A percentile compares a stretch with the other conserved stretches of the same genome.
Conservation (phyloP, 2,113 vertebrate species). For the Gasterosteus aculeatus region DNA sequence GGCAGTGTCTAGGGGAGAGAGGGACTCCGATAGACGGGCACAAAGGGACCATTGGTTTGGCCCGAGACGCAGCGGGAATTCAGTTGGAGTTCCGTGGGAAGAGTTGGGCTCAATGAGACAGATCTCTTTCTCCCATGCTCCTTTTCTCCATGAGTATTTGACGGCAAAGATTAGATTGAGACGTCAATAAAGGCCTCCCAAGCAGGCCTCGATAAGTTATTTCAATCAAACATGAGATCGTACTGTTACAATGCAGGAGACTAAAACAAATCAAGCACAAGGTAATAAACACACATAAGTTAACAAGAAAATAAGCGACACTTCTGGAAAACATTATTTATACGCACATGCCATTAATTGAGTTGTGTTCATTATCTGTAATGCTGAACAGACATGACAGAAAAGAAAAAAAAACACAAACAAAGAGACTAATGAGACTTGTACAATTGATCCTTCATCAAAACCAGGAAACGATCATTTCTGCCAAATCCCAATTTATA, state of each 20-base stretch:
- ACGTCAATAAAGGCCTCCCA: constrained; percentile 34
- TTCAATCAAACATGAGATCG: constrained; percentile 18
- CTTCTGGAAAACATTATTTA: constrained; percentile 30
- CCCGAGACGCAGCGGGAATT: constrained; percentile 61
- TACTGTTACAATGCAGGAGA: constrained; percentile 24
- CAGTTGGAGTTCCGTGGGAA: constrained; percentile 70
- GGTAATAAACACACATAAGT: constrained; percentile 17
- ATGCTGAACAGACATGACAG: constrained; percentile 11
- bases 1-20: constrained; percentile 62
- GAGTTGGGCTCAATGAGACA: constrained; percentile 55
- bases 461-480: constrained; percentile 32
- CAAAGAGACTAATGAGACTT: neutral
- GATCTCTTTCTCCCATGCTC: constrained; percentile 36
- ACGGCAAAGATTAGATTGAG: constrained; percentile 41
- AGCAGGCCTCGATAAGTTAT: constrained; percentile 35
- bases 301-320: neutral
- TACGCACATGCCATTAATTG: constrained; percentile 28
- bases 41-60: constrained; percentile 73
- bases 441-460: constrained; percentile 28
- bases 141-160: constrained; percentile 37
- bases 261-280: constrained; percentile 15
- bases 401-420: neutral
- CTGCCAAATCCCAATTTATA: constrained; percentile 22
- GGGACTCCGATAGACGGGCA: constrained; percentile 59
- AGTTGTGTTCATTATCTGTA: constrained; percentile 23